These are phyloP conservation scores for Megalops atlanticus DNA, from an alignment of 2,113 vertebrate species.

Conservation along the genomic window DNA sequence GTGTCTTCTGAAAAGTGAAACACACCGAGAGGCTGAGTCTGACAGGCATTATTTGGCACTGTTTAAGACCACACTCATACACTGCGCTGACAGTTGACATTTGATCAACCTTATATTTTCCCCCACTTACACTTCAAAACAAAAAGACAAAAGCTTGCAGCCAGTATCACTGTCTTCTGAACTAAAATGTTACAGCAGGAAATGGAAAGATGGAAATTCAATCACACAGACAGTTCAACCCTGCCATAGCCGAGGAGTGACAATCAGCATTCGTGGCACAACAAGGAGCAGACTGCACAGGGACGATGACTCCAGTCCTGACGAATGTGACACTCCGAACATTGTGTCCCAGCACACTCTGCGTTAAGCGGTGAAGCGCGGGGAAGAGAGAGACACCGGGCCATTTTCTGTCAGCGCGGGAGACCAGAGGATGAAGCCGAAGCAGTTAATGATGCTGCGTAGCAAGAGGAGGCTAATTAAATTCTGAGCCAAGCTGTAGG, in stretches of 20 bases:
- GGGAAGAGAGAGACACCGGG: background rate
- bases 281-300: background rate
- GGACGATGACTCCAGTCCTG: background rate
- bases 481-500: background rate
- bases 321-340: background rate
- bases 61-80: background rate
- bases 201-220: too few species aligned
- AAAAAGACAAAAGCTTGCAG: background rate
- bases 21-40: too few species aligned
- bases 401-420: background rate
- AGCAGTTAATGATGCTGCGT: background rate
- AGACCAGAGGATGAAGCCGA: background rate
- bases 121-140: background rate
- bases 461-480: constrained; percentile 1
- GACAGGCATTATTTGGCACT: too few species aligned
- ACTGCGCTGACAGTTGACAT: background rate
- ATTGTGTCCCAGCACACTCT: background rate
- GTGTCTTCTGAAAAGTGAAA: too few species aligned
- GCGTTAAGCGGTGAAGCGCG: background rate
- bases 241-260: background rate
- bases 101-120: background rate
- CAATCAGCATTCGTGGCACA: background rate
- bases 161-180: background rate
- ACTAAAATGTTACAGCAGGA: too few species aligned
- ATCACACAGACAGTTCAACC: background rate